Conservation (phyloP, 2,113 vertebrate species). For the Epinephelus lanceolatus region DNA sequence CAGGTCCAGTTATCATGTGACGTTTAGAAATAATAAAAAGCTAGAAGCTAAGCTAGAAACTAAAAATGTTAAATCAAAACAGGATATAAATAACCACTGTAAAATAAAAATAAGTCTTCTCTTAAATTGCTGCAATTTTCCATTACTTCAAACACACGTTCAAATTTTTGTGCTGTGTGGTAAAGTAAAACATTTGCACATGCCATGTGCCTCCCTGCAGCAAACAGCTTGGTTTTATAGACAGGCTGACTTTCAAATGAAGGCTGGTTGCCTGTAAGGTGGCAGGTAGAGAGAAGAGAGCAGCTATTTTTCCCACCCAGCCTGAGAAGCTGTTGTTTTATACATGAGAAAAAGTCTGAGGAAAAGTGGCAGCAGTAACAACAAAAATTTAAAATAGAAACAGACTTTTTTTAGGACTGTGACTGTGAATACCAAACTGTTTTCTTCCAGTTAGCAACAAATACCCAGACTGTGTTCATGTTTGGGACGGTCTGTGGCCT, state of each 20-base stretch:
- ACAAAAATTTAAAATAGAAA: neutral
- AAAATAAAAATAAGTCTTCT: neutral
- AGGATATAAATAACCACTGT: neutral
- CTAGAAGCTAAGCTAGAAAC: no score
- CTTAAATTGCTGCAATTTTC: neutral
- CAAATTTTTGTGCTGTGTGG: neutral
- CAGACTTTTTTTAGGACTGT: neutral
- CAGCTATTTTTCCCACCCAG: neutral
- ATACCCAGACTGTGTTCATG: slow-evolving; percentile 2
- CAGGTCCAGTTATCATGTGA: neutral
- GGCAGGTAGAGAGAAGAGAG: neutral
- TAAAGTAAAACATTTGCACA: neutral
- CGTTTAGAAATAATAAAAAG: neutral
- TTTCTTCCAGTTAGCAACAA: slow-evolving; percentile 22
- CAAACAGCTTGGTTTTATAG: neutral
- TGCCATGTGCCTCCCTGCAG: slow-evolving; percentile 12
- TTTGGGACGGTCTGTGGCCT: slow-evolving; percentile 27
- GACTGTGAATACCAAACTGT: slow-evolving; percentile 21
- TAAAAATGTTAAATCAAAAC: neutral
- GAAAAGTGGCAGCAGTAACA: slow-evolving; percentile 2
- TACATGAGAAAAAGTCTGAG: neutral
- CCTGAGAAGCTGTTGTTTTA: slow-evolving; percentile 2
- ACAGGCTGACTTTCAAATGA: slow-evolving; percentile 6
- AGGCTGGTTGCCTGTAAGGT: slow-evolving; percentile 9
- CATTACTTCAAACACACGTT: neutral